Evolutionary conservation across 1,140 invertebrate species (phyloP), one percentile per base, ranked within the genome.

Genomic region (Drosophila burlai): DNA sequence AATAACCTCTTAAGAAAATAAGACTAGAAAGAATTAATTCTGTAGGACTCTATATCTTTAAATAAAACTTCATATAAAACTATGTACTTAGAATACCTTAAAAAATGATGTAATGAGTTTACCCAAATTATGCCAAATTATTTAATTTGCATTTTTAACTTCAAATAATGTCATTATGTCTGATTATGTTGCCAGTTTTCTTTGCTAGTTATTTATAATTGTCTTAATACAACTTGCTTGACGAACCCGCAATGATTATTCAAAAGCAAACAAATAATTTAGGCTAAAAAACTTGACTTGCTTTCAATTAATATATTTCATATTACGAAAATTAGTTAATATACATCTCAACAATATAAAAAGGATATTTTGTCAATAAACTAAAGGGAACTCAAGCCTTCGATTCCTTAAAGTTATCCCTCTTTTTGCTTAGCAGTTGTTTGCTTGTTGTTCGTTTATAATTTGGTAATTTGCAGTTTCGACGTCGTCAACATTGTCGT

Each of bases 401-500:
- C 34, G 16, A 24, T 34, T 15, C 16, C 11, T 21, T 18, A 21
- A 58, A 50, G n/a, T 76, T 40, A 26, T 60, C 46, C 76, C n/a
- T 65, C 42, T n/a, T 57, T 38, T n/a, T 74, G 45, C 13, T 65
- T 54, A 43, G 38, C 63, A 43, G 62, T 77, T 63, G 64, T 61
- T 67, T 49, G 59, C 52, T 61, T 74, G 65, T 69, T 73, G 86
- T 86, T 83, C 76, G 69, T 74, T 84, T 81, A 84, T 89, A 87
- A 89, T 87, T 87, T 84, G 81, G 85, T 87, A 87, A 87, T 87
- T 87, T 87, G 85, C 84, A 87, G 84, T 90, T 87, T 90, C 89
- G 85, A 79, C 84, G 81, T 89, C 71, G 73, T 69, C 73, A 73
- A 58, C 60, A 69, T 75, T 72, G 83, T 87, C 84, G 84, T 87